A percentile compares a stretch with the other conserved stretches of the same genome.
These are phyloP conservation scores for Pangasius larnaudii DNA, from an alignment of 2,797 vertebrate genomes.

Conservation along the genomic window DNA sequence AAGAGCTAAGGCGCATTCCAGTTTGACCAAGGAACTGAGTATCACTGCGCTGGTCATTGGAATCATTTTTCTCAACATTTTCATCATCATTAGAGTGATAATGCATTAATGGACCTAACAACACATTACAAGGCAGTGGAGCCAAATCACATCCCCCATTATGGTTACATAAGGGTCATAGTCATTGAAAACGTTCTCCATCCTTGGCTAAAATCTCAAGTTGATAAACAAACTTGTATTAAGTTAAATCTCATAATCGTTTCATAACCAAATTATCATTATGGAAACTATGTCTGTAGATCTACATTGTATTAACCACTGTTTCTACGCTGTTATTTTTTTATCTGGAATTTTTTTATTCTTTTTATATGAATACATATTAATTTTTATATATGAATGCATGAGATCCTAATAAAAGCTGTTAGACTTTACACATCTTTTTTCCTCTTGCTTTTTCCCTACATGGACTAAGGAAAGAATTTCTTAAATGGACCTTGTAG, in stretches of 20 bases:
- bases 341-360: not conserved
- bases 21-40: conserved; percentile 51
- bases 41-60: conserved; percentile 51
- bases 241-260: not conserved
- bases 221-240: not conserved
- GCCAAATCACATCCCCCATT: not conserved
- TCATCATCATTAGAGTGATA: not conserved
- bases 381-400: not conserved
- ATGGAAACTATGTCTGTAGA: not conserved
- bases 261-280: not conserved
- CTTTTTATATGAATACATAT: not conserved
- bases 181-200: not conserved
- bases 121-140: not conserved
- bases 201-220: not conserved
- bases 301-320: not conserved
- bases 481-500: not conserved
- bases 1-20: conserved; percentile 48
- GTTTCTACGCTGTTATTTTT: not conserved
- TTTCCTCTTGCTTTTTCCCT: not conserved
- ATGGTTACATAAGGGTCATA: not conserved
- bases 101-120: too few species aligned
- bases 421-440: not conserved
- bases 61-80: conserved; percentile 1
- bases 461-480: not conserved
- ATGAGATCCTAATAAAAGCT: not conserved